These are phyloP conservation scores for Caradrina clavipalpis DNA, from an alignment of 2,888 invertebrate species.

Conservation along the genomic window DNA sequence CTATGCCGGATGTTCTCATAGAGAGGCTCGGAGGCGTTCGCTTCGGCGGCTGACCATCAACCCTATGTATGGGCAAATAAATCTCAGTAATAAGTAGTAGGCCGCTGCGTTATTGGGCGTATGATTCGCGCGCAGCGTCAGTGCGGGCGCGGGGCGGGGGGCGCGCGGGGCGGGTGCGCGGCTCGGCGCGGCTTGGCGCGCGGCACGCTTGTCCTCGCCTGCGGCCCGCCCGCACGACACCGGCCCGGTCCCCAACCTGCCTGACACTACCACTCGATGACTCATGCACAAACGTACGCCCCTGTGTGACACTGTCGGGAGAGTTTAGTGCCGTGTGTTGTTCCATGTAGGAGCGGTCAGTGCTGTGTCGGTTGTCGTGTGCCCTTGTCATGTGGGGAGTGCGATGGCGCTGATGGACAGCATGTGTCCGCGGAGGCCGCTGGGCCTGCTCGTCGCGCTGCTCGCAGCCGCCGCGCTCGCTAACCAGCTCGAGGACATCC, in stretches of 20 bases:
- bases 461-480: constrained; percentile 85
- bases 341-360: constrained; percentile 77
- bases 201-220: constrained; percentile 79
- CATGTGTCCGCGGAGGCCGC: constrained; percentile 80
- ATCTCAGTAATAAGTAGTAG: constrained; percentile 87
- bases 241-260: constrained; percentile 73
- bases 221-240: constrained; percentile 77
- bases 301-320: constrained; percentile 75
- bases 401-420: constrained; percentile 81
- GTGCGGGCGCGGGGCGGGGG: constrained; percentile 81
- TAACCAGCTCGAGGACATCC: constrained; percentile 97
- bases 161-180: constrained; percentile 66
- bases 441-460: constrained; percentile 80
- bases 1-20: constrained; percentile 59
- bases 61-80: constrained; percentile 86
- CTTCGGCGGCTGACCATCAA: constrained; percentile 79
- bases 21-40: constrained; percentile 61
- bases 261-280: constrained; percentile 75
- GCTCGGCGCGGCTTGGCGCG: constrained; percentile 71
- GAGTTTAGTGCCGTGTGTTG: constrained; percentile 80
- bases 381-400: constrained; percentile 85
- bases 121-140: constrained; percentile 90
- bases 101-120: constrained; percentile 89
- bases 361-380: constrained; percentile 78
- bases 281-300: constrained; percentile 77